Evolutionary conservation across 1,140 invertebrate species (phyloP), one percentile per base, ranked within the genome.

Genomic region (Achatina immaculata): DNA sequence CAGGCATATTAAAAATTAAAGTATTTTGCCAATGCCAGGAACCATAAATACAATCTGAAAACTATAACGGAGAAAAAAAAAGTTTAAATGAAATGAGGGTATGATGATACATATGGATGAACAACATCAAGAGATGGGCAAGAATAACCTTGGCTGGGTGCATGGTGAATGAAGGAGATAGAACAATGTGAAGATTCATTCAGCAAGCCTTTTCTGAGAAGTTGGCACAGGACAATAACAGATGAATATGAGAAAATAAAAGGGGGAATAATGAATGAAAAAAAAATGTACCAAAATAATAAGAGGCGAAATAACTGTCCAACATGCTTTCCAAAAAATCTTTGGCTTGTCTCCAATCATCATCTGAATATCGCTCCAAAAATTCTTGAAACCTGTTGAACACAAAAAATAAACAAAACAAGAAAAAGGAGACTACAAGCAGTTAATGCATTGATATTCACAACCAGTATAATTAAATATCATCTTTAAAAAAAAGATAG

Each of bases 291-390:
- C 94, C 51, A 92, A 80, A 90, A 94, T 94, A 38, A 94, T 92
- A 40, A 92, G 73, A 0, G 94, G 94, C 28, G 94, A 93, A 45
- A 94, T 89, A 80, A 92, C 91, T 31, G 92, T 92, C 94, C 94
- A 95, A 85, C 93, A 94, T 51, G 94, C 90, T 72, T 92, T 93
- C 93, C 93, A 94, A 83, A 94, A 95, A 73, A 90, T 88, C 84
- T 91, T 93, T 16, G 93, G 92, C 65, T 92, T 90, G 38, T 92
- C 91, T 11, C 94, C 94, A 86, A 94, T 92, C 94, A 95, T 95
- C 84, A 94, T 92, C 77, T 94, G 91, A 51, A 95, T 93, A 84
- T 94, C 94, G 45, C 93, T 93, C 51, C 92, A 92, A 81, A 95
- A 93, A 81, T 93, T 92, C 11, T 93, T 87, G 38, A 92, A 93